Conservation (phyloP, 2,113 vertebrate genomes). For the Xenopus laevis region DNA sequence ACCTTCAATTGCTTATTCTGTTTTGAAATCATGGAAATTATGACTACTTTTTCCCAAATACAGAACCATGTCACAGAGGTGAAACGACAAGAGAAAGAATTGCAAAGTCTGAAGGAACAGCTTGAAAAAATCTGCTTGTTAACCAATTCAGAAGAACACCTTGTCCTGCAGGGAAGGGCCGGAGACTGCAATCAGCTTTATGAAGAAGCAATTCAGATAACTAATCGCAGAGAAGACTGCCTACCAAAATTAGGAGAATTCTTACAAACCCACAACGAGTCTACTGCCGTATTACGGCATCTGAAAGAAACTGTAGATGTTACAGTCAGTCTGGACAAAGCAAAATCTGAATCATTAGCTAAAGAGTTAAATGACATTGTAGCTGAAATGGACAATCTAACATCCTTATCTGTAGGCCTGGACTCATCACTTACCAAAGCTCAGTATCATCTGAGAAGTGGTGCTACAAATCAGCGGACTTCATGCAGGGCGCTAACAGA, state of each 20-base stretch:
- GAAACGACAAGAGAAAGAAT: conserved; percentile 59
- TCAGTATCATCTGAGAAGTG: conserved; percentile 74
- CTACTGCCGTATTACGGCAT: conserved; percentile 55
- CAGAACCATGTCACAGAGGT: conserved; percentile 75
- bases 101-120: conserved; percentile 66
- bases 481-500: conserved; percentile 79
- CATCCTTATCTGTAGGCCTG: conserved; percentile 70
- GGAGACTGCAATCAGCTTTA: conserved; percentile 83
- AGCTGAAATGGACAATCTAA: conserved; percentile 68
- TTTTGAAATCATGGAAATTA: too few species aligned
- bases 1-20: too few species aligned
- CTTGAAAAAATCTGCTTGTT: conserved; percentile 64
- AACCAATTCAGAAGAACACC: conserved; percentile 70
- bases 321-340: conserved; percentile 75
- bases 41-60: neutral
- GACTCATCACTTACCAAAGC: conserved; percentile 82
- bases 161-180: conserved; percentile 69
- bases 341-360: conserved; percentile 72
- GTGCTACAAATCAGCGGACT: conserved; percentile 67
- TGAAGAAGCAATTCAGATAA: conserved; percentile 74
- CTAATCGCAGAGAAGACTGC: conserved; percentile 67
- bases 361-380: conserved; percentile 63
- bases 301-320: conserved; percentile 74
- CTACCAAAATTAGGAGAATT: conserved; percentile 70
- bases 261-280: conserved; percentile 59